Percentiles rank a stretch among this genome's conserved stretches.
Conservation (phyloP, 2,113 vertebrate genomes). For the Neotoma lepida region DNA sequence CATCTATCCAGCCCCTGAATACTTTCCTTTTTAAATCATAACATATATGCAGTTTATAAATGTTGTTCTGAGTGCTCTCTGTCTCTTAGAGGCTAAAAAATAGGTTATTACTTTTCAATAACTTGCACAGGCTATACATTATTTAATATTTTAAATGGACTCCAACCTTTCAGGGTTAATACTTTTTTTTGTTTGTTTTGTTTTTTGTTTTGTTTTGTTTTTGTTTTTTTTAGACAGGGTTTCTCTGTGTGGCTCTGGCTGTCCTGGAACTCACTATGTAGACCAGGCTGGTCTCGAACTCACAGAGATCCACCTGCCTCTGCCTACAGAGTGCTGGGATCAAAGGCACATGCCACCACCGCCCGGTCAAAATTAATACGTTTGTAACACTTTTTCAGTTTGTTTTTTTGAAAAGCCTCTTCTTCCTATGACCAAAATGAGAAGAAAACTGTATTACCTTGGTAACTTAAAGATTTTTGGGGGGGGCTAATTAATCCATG, state of each 20-base stretch:
- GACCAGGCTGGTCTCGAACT: not conserved
- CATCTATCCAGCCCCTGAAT: not conserved
- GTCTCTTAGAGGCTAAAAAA: slow-evolving; percentile 26
- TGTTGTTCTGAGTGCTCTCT: slow-evolving; percentile 18
- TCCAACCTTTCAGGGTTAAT: slow-evolving; percentile 27
- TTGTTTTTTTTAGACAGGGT: not conserved
- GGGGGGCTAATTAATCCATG: not conserved
- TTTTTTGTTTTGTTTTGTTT: not conserved
- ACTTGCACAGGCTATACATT: slow-evolving; percentile 17
- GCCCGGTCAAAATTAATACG: not conserved
- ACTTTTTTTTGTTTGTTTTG: not conserved
- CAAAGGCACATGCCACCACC: not conserved
- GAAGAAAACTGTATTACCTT: slow-evolving; percentile 37
- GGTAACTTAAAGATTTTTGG: not conserved
- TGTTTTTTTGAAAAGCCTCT: slow-evolving; percentile 35
- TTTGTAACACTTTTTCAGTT: not conserved
- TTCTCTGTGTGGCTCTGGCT: not conserved
- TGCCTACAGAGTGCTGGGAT: not conserved
- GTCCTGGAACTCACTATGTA: not conserved
- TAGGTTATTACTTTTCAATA: slow-evolving; percentile 15
- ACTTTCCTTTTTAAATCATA: slow-evolving; percentile 54
- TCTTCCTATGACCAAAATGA: slow-evolving; percentile 35
- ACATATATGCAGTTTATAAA: not conserved
- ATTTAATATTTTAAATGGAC: slow-evolving; percentile 53
- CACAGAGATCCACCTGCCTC: not conserved